Evolutionary conservation across 37 sponge, comb jelly and placozoan species (phyloP).

Genomic region (Agelas oroides): DNA sequence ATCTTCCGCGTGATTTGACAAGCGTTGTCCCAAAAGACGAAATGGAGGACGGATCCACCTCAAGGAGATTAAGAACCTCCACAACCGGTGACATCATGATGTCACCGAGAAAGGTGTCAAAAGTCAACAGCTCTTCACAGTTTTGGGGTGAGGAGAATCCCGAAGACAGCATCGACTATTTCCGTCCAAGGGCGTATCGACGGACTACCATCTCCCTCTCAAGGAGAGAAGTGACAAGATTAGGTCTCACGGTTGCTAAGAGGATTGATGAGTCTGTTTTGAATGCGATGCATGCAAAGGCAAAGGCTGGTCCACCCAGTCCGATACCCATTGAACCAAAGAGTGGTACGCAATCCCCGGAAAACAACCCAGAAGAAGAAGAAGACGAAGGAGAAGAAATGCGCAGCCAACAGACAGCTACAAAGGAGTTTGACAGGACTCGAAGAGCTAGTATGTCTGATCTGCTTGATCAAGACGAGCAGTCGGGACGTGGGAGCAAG

Average conservation of each 20-base stretch:
- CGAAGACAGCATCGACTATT: not conserved
- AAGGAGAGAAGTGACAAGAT: slow-evolving; percentile 29
- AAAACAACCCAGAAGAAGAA: not conserved
- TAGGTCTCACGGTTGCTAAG: slow-evolving; percentile 42
- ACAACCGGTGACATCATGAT: too few relatives aligned
- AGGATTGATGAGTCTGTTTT: slow-evolving; percentile 6
- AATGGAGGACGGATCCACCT: too few relatives aligned
- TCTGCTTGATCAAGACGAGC: not conserved
- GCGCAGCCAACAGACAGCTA: not conserved
- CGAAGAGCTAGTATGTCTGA: slow-evolving; percentile 38
- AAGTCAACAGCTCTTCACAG: not conserved
- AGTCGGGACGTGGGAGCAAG: not conserved
- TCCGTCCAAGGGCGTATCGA: slow-evolving; percentile 38
- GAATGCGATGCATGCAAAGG: not conserved
- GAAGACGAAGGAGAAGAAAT: not conserved
- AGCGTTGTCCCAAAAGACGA: not conserved
- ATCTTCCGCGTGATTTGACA: not conserved
- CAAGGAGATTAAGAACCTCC: too few relatives aligned
- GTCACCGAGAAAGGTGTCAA: not conserved
- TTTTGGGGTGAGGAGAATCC: too few relatives aligned
- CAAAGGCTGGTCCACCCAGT: too few relatives aligned
- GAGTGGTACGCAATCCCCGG: too few relatives aligned
- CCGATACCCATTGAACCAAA: too few relatives aligned
- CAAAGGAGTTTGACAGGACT: not conserved
- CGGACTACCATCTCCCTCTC: slow-evolving; percentile 66